phyloP scores from a whole-genome alignment of 2,888 invertebrate genomes.

The Lordiphosa andalusiaca region DNA sequence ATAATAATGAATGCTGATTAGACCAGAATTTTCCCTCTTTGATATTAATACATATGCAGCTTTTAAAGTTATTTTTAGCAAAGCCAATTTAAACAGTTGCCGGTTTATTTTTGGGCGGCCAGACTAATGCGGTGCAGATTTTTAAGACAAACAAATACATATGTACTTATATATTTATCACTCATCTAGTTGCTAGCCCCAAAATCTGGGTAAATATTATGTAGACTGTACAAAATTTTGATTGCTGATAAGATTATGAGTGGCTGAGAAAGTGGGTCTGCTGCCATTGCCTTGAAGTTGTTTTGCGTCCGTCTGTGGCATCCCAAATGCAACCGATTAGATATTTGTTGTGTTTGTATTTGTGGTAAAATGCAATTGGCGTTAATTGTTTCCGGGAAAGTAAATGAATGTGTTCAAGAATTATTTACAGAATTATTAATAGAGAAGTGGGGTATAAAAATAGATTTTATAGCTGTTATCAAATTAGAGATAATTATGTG shows the following conservation, averaged over 20 bases:
- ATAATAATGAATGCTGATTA: conserved; percentile 32
- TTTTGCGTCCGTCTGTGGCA: conserved; percentile 3
- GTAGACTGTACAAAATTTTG: background rate
- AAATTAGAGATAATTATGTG: too few species aligned
- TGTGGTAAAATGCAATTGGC: conserved; percentile 6
- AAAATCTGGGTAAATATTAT: conserved; percentile 11
- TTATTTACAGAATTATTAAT: conserved; percentile 19
- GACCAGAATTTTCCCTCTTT: conserved; percentile 18
- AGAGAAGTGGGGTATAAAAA: conserved; percentile 6
- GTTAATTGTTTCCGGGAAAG: conserved; percentile 3
- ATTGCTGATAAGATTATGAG: conserved; percentile 10
- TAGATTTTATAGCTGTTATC: background rate
- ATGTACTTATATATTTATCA: background rate
- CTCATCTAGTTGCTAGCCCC: conserved; percentile 13
- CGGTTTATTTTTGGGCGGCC: conserved; percentile 17
- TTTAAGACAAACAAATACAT: conserved; percentile 15
- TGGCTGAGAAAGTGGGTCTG: conserved; percentile 29
- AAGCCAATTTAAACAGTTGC: conserved; percentile 26
- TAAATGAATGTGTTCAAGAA: conserved; percentile 12
- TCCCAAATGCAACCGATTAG: conserved; percentile 3
- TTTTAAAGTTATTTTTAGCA: conserved; percentile 18
- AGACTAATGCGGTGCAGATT: conserved; percentile 29
- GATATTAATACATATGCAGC: conserved; percentile 27
- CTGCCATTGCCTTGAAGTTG: conserved; percentile 4
- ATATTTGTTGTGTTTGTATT: background rate